A percentile compares a stretch with the other conserved stretches of the same genome.
These are phyloP conservation scores for Pteronotus mesoamericanus DNA, from an alignment of 2,797 vertebrate genomes.

Conservation along the genomic window DNA sequence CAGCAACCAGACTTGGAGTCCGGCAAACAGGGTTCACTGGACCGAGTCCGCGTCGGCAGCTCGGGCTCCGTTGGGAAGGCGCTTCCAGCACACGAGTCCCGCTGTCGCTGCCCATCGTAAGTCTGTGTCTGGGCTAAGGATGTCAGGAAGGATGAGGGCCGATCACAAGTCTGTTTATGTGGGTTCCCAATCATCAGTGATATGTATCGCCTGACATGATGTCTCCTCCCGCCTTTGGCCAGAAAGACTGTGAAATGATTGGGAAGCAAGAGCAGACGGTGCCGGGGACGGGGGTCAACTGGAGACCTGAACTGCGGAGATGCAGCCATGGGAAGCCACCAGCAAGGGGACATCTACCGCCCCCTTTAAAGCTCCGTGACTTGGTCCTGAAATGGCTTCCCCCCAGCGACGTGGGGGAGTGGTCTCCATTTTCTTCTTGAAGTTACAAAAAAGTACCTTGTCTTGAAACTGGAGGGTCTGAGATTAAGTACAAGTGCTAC, in stretches of 20 bases:
- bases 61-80: too few relatives aligned
- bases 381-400: background rate
- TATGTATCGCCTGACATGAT: background rate
- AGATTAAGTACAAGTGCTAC: background rate
- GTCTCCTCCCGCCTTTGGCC: background rate
- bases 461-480: background rate
- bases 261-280: background rate
- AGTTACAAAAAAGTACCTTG: background rate
- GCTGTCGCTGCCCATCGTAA: too few relatives aligned
- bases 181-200: background rate
- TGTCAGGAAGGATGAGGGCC: background rate
- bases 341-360: accelerated
- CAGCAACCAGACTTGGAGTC: background rate
- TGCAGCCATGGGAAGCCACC: accelerated
- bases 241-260: background rate
- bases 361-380: accelerated
- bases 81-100: accelerated
- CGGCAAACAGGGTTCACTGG: background rate
- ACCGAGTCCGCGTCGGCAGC: accelerated
- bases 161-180: background rate
- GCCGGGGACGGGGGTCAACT: accelerated
- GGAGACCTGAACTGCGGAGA: accelerated
- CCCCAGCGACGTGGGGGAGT: background rate
- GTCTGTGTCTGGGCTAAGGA: background rate
- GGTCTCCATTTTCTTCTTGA: background rate